A percentile compares a stretch with the other conserved stretches of the same genome.
These are phyloP conservation scores for Zaprionus africanus DNA, from an alignment of 1,140 invertebrate species.

Conservation along the genomic window DNA sequence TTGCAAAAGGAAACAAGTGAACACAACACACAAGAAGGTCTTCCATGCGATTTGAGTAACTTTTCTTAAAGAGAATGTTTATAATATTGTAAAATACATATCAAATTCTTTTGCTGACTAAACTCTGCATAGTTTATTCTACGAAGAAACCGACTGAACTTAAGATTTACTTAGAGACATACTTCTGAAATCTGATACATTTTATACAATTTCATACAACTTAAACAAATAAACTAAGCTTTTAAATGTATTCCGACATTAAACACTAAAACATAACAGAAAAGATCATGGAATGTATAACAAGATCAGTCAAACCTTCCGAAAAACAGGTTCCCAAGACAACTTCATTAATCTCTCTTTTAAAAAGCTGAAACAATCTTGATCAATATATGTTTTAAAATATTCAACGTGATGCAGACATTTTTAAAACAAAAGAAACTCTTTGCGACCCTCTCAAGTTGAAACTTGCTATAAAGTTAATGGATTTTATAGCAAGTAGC, in stretches of 20 bases:
- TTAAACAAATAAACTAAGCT: background rate
- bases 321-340: background rate
- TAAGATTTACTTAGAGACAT: background rate
- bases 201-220: background rate
- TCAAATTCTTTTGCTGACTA: background rate
- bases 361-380: background rate
- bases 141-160: background rate
- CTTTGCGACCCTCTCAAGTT: background rate
- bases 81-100: background rate
- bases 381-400: background rate
- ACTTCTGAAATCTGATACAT: background rate
- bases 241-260: background rate
- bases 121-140: background rate
- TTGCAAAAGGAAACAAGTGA: background rate
- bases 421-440: slow-evolving; percentile 1
- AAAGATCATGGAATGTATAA: slow-evolving; percentile 2
- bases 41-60: background rate
- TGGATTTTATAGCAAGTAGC: slow-evolving; percentile 2
- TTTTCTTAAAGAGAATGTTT: background rate
- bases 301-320: background rate
- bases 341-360: background rate
- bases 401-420: slow-evolving; percentile 8
- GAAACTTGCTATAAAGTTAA: slow-evolving; percentile 3
- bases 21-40: background rate
- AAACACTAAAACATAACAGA: background rate